Base-by-base conservation (phyloP, 2,888 invertebrate genomes). In the Drosophila ezoana region DNA sequence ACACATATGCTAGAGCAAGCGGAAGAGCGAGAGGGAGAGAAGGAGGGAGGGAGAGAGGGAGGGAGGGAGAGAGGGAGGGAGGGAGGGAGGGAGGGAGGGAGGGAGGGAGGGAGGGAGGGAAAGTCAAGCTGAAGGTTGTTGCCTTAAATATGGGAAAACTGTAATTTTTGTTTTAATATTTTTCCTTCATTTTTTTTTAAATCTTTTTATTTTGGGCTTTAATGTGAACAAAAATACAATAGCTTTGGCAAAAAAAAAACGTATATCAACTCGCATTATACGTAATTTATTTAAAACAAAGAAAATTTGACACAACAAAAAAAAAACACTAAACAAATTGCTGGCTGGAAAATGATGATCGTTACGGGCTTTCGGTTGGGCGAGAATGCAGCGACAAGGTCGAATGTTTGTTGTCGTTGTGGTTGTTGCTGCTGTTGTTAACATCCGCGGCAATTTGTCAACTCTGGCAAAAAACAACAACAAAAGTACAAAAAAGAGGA, bases 271-370 rank as follows among this genome's bases (percentile, higher is more conserved):
- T 58, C 56, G 44, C 61, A 84, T 84, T 81, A 76, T 78, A 56
- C 57, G 63, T 78, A 77, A 85, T 82, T 85, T 76, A 69, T 73
- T 68, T 80, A 56, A 81, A 87, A 87, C 82, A 81, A 78, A 78
- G 81, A 85, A 79, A 85, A 63, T 79, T 81, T 76, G 73, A 73
- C 72, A 85, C 79, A 66, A 44, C 28, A 16, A 16, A 44, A 38
- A 33, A 47, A 10, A n/a, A 35, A 18, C 14, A 40, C 54, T 44
- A 9, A 37, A 74, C 76, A 74, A 84, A 74, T 81, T 84, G 71
- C 71, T 40, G 28, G 44, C 52, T 76, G 84, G 84, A 78, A 82
- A 82, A 74, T 77, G 72, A 72, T 76, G 53, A 80, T 77, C 63
- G 57, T 76, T 65, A 65, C 64, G 59, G 54, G 43, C 45, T 45